A percentile compares a stretch with the other conserved stretches of the same genome.
Conservation (phyloP, 2,113 vertebrate genomes). For the Poeciliopsis prolifica region DNA sequence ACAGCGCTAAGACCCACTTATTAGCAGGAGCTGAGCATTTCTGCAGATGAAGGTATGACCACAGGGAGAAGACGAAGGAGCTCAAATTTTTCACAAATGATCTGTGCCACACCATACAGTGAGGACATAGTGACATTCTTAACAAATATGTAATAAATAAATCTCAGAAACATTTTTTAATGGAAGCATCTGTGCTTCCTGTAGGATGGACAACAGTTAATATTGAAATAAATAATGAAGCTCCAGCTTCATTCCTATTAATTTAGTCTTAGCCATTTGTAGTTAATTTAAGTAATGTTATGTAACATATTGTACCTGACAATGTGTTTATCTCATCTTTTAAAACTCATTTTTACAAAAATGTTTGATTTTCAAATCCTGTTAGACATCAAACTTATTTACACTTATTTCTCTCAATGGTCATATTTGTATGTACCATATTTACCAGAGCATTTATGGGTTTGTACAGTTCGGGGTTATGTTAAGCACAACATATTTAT, state of each 20-base stretch:
- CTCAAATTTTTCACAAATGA: too few relatives aligned
- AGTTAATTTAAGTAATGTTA: background rate
- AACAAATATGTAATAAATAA: too few relatives aligned
- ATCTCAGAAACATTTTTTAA: too few relatives aligned
- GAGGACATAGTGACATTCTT: too few relatives aligned
- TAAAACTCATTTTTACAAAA: background rate
- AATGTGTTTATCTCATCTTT: background rate
- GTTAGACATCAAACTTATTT: background rate
- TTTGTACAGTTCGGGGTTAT: background rate
- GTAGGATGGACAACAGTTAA: too few relatives aligned
- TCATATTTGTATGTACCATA: background rate
- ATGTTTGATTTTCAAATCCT: background rate
- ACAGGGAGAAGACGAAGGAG: too few relatives aligned
- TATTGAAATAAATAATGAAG: background rate
- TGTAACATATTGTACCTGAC: background rate
- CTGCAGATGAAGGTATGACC: too few relatives aligned
- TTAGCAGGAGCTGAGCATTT: too few relatives aligned
- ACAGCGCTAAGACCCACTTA: too few relatives aligned
- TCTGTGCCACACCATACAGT: too few relatives aligned
- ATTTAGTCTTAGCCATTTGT: background rate
- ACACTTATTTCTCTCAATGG: background rate
- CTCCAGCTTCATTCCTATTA: background rate
- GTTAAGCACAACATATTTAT: background rate
- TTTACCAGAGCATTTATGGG: background rate
- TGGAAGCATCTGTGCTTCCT: too few relatives aligned